Conservation (phyloP, 2,113 vertebrate genomes). For the Dryoscopus gambensis region DNA sequence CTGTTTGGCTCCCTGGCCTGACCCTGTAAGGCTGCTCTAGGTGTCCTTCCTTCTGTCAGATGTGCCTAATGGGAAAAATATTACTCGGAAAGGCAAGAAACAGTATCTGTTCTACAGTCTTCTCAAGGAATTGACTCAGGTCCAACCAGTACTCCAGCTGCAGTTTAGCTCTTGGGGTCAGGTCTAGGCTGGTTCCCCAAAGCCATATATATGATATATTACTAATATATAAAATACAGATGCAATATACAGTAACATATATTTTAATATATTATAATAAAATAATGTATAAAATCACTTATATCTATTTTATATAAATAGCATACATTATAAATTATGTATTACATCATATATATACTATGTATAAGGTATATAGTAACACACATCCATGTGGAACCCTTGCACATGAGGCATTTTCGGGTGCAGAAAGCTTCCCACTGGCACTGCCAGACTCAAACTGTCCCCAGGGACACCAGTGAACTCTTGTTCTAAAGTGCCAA, state of each 20-base stretch:
- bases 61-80: neutral
- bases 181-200: neutral
- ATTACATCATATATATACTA: neutral
- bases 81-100: neutral
- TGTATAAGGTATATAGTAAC: neutral
- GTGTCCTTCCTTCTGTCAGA: neutral
- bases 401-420: neutral
- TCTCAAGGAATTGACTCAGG: neutral
- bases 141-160: neutral
- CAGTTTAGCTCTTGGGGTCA: neutral
- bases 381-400: neutral
- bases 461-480: neutral
- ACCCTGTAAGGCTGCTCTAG: neutral
- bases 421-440: neutral
- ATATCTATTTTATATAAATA: neutral
- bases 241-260: neutral
- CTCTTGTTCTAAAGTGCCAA: neutral
- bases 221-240: neutral
- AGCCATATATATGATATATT: neutral
- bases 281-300: neutral
- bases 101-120: neutral
- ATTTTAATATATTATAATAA: neutral
- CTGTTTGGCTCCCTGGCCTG: neutral
- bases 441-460: too few relatives aligned
- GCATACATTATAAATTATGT: too few relatives aligned